These are phyloP conservation scores for Nemotelus pantherinus DNA, from an alignment of 2,888 invertebrate species.

Conservation along the genomic window DNA sequence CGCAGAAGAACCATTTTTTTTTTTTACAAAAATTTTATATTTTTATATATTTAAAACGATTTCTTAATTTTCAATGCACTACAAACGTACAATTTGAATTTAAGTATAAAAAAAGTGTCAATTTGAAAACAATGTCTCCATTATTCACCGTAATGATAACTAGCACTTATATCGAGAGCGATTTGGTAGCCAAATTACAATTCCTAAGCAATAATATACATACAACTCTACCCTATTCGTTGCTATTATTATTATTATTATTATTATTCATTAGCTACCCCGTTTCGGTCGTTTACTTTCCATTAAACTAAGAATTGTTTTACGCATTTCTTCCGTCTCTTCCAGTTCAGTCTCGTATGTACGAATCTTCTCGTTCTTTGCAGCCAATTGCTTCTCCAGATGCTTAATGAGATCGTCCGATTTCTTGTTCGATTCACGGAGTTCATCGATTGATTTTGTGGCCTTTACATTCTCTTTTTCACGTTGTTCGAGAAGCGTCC, in stretches of 20 bases:
- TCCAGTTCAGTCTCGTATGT: constrained; percentile 60
- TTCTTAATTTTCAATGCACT: background rate
- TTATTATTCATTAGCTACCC: constrained; percentile 26
- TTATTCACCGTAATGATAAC: too few relatives aligned
- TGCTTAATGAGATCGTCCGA: constrained; percentile 61
- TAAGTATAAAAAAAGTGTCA: background rate
- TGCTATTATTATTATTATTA: background rate
- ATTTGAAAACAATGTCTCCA: too few relatives aligned
- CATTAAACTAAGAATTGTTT: constrained; percentile 63
- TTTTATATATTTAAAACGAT: background rate
- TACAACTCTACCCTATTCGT: too few relatives aligned
- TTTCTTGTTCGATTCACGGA: constrained; percentile 60
- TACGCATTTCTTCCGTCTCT: constrained; percentile 63
- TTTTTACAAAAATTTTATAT: too few relatives aligned
- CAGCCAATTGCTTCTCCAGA: constrained; percentile 60
- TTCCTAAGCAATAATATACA: too few relatives aligned
- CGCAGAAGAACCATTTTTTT: too few relatives aligned
- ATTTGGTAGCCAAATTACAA: too few relatives aligned
- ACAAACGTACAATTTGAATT: background rate
- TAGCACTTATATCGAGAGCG: too few relatives aligned
- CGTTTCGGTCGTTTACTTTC: constrained; percentile 63
- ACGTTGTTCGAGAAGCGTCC: constrained; percentile 59
- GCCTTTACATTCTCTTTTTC: constrained; percentile 60
- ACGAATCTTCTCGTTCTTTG: constrained; percentile 62
- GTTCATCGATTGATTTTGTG: constrained; percentile 60